Evolutionary conservation across 2,888 invertebrate genomes (phyloP).

Genomic region (Hesperia comma): DNA sequence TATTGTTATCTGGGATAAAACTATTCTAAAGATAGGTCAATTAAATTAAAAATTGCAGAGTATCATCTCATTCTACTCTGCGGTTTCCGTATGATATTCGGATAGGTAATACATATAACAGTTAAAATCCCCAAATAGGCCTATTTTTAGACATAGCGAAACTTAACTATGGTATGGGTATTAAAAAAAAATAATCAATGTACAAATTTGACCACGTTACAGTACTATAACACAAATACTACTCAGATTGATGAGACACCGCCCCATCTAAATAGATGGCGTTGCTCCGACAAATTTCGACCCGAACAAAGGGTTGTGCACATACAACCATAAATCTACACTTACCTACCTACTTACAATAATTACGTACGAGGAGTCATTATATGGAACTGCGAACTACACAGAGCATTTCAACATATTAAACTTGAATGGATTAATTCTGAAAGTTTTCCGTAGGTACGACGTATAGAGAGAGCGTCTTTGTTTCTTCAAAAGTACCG

Average conservation of each 20-base stretch:
- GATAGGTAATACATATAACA: too few species aligned
- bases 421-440: conserved; percentile 30
- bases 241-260: background rate
- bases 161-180: too few species aligned
- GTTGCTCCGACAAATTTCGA: background rate
- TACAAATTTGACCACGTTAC: too few species aligned
- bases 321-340: background rate
- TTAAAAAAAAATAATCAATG: too few species aligned
- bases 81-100: too few species aligned
- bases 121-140: too few species aligned
- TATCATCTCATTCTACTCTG: too few species aligned
- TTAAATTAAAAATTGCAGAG: too few species aligned
- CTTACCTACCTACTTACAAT: background rate
- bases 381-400: conserved; percentile 26
- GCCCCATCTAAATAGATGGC: background rate
- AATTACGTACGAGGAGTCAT: conserved; percentile 20
- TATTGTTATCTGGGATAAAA: too few species aligned
- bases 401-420: conserved; percentile 23
- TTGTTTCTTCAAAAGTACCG: conserved; percentile 41
- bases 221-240: too few species aligned
- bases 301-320: background rate
- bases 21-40: too few species aligned
- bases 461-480: conserved; percentile 12
- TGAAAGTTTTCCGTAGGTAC: conserved; percentile 19
- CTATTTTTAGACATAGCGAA: too few species aligned